Evolutionary conservation across 2,888 invertebrate genomes (phyloP).

Genomic region (Calameuta pallipes): DNA sequence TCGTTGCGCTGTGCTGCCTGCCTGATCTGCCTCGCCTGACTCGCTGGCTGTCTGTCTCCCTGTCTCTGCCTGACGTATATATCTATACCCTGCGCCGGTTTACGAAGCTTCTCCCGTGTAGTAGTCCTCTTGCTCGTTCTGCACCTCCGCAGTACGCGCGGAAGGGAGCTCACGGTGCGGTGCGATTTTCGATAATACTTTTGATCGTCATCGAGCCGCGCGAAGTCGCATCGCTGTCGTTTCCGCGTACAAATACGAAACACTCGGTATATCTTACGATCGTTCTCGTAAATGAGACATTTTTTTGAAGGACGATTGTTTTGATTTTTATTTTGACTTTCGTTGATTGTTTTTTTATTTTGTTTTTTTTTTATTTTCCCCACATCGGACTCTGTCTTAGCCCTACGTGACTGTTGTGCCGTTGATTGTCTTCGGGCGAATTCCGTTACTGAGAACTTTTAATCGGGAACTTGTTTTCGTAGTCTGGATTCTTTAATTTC

Average conservation of each 20-base stretch:
- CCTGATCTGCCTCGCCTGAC: no score
- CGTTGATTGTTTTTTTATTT: no score
- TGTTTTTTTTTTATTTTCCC: no score
- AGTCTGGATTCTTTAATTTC: neutral
- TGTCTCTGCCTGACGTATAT: slow-evolving; percentile 29
- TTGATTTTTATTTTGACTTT: neutral
- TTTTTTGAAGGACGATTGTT: neutral
- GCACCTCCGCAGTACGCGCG: slow-evolving; percentile 20
- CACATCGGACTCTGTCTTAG: neutral
- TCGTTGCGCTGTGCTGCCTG: no score
- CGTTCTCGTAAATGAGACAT: neutral
- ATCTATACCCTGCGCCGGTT: slow-evolving; percentile 30
- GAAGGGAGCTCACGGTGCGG: slow-evolving; percentile 18
- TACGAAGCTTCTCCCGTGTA: slow-evolving; percentile 26
- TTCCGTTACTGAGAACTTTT: neutral
- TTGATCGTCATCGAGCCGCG: neutral
- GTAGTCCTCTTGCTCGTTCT: slow-evolving; percentile 24
- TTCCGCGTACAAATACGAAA: neutral
- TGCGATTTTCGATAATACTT: slow-evolving; percentile 2
- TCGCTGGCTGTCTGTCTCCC: no score
- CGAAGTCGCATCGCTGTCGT: neutral
- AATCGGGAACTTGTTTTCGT: no score
- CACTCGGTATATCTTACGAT: neutral
- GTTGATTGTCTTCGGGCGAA: neutral
- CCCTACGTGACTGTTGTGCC: neutral